A percentile compares a stretch with the other conserved stretches of the same genome.
These are phyloP conservation scores for Polypedilum vanderplanki DNA, from an alignment of 1,140 invertebrate genomes.

Conservation along the genomic window DNA sequence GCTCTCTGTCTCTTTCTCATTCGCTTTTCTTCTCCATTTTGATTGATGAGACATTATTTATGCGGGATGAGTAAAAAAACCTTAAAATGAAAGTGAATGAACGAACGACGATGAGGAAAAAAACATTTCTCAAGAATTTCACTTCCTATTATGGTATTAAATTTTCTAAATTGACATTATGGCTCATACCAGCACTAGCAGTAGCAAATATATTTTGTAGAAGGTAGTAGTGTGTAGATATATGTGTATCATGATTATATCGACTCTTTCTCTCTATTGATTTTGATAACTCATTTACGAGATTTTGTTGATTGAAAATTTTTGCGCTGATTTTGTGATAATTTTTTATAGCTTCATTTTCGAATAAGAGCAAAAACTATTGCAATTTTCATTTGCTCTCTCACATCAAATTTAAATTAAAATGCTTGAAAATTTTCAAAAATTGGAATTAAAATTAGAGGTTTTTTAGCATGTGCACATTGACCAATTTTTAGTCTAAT, in stretches of 20 bases:
- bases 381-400: too few relatives aligned
- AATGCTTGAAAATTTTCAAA: too few relatives aligned
- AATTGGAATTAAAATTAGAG: too few relatives aligned
- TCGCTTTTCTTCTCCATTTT: neutral
- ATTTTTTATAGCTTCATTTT: too few relatives aligned
- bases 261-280: neutral
- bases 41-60: constrained; percentile 19
- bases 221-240: neutral
- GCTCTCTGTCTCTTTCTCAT: neutral
- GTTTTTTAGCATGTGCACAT: too few relatives aligned
- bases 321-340: too few relatives aligned
- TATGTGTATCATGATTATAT: neutral
- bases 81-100: neutral
- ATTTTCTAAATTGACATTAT: neutral
- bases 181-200: neutral
- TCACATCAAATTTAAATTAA: too few relatives aligned
- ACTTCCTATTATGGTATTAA: neutral
- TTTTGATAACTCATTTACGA: neutral
- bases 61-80: neutral
- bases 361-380: too few relatives aligned
- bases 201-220: neutral
- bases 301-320: too few relatives aligned
- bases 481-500: too few relatives aligned
- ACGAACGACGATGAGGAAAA: neutral
- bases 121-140: neutral